These are phyloP conservation scores for Bicyclus anynana DNA, from an alignment of 1,140 invertebrate species.

Conservation along the genomic window DNA sequence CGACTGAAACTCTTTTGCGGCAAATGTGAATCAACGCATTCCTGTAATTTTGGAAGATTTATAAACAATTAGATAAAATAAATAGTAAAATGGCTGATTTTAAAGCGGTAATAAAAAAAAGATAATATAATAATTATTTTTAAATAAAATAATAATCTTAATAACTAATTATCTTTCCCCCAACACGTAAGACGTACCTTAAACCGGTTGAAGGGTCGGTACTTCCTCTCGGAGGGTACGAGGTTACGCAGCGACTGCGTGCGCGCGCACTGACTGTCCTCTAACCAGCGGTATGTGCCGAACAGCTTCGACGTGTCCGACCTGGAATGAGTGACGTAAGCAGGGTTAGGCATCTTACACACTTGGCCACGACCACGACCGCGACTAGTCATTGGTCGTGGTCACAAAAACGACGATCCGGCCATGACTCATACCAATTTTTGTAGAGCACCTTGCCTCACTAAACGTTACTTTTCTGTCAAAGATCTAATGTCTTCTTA, in stretches of 20 bases:
- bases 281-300: slow-evolving; percentile 48
- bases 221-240: slow-evolving; percentile 57
- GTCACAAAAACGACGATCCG: no score
- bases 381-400: no score
- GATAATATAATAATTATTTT: no score
- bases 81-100: no score
- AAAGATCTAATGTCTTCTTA: no score
- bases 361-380: neutral
- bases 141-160: no score
- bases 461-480: no score
- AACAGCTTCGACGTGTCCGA: slow-evolving; percentile 58
- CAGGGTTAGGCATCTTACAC: neutral
- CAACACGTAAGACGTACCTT: slow-evolving; percentile 46
- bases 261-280: slow-evolving; percentile 44
- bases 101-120: no score
- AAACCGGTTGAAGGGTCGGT: slow-evolving; percentile 68
- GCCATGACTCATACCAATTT: no score
- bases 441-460: no score
- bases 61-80: neutral
- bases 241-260: slow-evolving; percentile 64
- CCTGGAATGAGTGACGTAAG: slow-evolving; percentile 30
- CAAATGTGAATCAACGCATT: slow-evolving; percentile 60
- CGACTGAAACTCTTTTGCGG: slow-evolving; percentile 46
- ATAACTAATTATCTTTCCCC: no score
- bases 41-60: slow-evolving; percentile 33